phyloP scores from a whole-genome alignment of 2,113 vertebrate genomes.

The Oreotrochilus melanogaster region DNA sequence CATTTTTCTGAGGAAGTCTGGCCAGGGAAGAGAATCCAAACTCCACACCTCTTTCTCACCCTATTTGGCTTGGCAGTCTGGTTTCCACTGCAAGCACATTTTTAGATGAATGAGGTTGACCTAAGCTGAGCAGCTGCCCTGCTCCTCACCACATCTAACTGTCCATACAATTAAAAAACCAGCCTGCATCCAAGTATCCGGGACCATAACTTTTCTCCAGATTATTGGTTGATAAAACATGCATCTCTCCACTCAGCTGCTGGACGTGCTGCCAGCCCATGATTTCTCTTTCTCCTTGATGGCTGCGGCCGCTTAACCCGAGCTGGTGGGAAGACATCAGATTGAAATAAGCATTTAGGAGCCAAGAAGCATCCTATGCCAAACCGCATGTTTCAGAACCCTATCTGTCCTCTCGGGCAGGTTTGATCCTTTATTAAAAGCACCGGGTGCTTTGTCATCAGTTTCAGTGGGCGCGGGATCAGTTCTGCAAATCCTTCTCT shows the following conservation, averaged over 20 bases:
- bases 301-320: background rate
- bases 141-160: background rate
- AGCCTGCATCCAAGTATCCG: background rate
- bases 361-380: background rate
- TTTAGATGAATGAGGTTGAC: background rate
- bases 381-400: constrained; percentile 14
- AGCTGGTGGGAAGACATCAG: background rate
- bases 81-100: background rate
- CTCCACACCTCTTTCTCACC: background rate
- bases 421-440: constrained; percentile 58
- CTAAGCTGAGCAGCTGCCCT: background rate
- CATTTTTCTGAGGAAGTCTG: constrained; percentile 41
- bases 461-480: background rate
- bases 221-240: background rate
- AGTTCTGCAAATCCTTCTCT: background rate
- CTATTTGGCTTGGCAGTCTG: background rate
- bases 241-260: background rate
- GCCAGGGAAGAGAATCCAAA: background rate
- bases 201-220: background rate
- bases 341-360: background rate
- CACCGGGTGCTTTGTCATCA: constrained; percentile 47
- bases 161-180: background rate
- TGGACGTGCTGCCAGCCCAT: background rate
- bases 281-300: background rate
- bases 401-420: background rate